Percentiles rank a stretch among this genome's conserved stretches.
These are phyloP conservation scores for Clavelina lepadiformis DNA, from an alignment of 23 tunicate genomes.

Conservation along the genomic window DNA sequence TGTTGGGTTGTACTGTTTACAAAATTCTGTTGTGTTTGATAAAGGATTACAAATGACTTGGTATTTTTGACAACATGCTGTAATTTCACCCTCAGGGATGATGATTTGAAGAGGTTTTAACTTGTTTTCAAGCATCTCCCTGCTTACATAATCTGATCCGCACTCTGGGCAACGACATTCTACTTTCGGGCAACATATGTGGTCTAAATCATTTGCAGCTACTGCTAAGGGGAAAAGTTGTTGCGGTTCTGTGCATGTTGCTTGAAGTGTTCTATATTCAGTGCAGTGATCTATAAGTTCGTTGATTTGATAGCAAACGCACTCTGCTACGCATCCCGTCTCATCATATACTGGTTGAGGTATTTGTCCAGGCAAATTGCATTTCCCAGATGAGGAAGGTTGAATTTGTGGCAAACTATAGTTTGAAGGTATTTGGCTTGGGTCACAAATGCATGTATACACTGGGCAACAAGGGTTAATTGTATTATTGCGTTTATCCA, in stretches of 20 bases:
- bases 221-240: background rate
- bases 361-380: conserved; percentile 27
- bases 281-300: conserved; percentile 22
- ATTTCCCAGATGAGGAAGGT: conserved; percentile 5
- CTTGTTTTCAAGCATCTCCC: conserved; percentile 6
- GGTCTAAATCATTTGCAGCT: conserved; percentile 17
- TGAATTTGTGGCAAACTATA: conserved; percentile 1
- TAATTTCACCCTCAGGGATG: background rate
- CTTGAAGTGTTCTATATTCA: conserved; percentile 10
- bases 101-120: conserved; percentile 15
- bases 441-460: conserved; percentile 37
- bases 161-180: conserved; percentile 28
- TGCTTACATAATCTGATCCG: conserved; percentile 15
- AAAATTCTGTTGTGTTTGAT: background rate
- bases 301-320: conserved; percentile 28
- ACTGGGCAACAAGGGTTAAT: conserved; percentile 37
- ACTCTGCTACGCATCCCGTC: conserved; percentile 33
- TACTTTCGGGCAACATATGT: conserved; percentile 41
- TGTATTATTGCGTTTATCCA: conserved; percentile 4
- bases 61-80: conserved; percentile 35
- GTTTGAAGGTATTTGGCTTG: conserved; percentile 3
- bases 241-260: conserved; percentile 12
- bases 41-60: conserved; percentile 14
- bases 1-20: conserved; percentile 5
- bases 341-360: conserved; percentile 15